Conservation (phyloP, 2,797 vertebrate genomes). For the Cyprinella venusta region DNA sequence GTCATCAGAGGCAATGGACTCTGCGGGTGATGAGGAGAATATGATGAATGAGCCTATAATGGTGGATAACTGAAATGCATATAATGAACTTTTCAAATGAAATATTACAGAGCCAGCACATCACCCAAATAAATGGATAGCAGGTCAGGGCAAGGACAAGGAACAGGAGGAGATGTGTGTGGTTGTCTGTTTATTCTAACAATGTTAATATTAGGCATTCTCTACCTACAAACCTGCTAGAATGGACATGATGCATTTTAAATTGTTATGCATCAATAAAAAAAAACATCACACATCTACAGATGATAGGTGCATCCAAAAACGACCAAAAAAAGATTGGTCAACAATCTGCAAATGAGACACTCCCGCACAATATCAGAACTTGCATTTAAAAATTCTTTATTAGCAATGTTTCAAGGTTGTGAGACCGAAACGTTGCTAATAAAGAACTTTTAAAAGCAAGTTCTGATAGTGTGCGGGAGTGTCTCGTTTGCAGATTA, state of each 20-base stretch:
- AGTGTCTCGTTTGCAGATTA: no score
- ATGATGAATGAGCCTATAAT: conserved; percentile 69
- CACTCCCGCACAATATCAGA: no score
- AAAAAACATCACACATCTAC: no score
- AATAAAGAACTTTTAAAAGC: no score
- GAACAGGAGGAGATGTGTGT: neutral
- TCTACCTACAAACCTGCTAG: neutral
- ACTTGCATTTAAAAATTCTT: no score
- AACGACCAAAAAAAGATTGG: no score
- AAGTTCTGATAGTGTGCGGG: no score
- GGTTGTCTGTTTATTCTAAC: neutral
- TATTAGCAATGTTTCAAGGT: no score
- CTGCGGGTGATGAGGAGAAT: conserved; percentile 67
- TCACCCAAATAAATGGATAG: conserved; percentile 1
- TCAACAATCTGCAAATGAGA: no score
- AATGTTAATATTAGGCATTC: neutral
- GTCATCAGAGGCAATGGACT: conserved; percentile 18
- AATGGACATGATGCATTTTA: neutral
- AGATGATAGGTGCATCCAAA: no score
- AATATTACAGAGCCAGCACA: neutral
- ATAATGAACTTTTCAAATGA: conserved; percentile 1
- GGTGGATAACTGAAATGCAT: conserved; percentile 58
- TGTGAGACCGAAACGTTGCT: no score
- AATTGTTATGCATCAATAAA: neutral
- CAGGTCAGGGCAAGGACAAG: neutral